phyloP scores from a whole-genome alignment of 1,140 invertebrate species.

The Ips nitidus region DNA sequence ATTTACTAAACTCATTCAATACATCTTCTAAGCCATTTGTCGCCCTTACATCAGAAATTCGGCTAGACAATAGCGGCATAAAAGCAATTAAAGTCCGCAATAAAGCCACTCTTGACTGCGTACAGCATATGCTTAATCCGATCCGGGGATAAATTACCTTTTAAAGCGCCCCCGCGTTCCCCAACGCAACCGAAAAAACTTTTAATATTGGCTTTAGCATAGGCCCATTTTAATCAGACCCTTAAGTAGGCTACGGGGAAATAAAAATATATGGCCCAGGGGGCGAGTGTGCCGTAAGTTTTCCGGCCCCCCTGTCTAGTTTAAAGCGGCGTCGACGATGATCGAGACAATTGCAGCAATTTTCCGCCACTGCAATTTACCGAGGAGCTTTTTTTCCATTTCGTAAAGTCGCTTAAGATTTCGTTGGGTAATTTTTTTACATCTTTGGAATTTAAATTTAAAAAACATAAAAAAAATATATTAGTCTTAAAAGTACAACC shows the following conservation, averaged over 20 bases:
- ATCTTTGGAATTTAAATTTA: too few species aligned
- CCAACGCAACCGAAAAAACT: slow-evolving; percentile 25
- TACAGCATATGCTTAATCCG: slow-evolving; percentile 38
- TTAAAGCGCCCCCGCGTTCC: slow-evolving; percentile 25
- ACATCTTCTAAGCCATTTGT: neutral
- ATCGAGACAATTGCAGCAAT: slow-evolving; percentile 52
- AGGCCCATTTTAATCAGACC: slow-evolving; percentile 52
- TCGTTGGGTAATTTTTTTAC: too few species aligned
- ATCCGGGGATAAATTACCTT: slow-evolving; percentile 39
- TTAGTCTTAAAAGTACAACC: too few species aligned
- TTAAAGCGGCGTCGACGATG: slow-evolving; percentile 49
- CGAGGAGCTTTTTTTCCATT: too few species aligned
- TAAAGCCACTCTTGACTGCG: slow-evolving; percentile 33
- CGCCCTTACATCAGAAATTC: neutral
- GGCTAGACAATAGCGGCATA: slow-evolving; percentile 27
- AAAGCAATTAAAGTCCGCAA: slow-evolving; percentile 33
- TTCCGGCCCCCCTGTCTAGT: slow-evolving; percentile 35
- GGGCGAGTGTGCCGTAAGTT: slow-evolving; percentile 33
- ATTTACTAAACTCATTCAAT: neutral
- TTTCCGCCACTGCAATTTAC: slow-evolving; percentile 36
- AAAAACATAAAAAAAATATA: too few species aligned
- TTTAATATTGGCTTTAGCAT: slow-evolving; percentile 51
- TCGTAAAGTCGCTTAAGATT: too few species aligned
- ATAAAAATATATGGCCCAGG: slow-evolving; percentile 52
- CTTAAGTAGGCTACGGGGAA: slow-evolving; percentile 53